phyloP scores from a whole-genome alignment of 64 coral and sea anemone species.

The Acropora yongei region DNA sequence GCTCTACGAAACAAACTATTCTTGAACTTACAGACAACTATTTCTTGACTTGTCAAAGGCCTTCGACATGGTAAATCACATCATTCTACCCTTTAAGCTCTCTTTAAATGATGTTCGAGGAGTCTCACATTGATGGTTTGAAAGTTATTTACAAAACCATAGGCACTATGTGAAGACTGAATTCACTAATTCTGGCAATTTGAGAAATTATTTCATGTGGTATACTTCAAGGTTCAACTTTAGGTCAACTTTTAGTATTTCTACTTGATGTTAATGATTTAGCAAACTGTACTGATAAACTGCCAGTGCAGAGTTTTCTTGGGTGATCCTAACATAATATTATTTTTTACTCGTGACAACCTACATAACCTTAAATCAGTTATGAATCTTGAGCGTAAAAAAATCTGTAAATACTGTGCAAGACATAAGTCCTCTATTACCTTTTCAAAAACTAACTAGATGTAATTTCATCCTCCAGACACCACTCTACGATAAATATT shows the following conservation, averaged over 20 bases:
- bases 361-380: not conserved
- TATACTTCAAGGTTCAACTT: not conserved
- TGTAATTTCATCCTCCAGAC: not conserved
- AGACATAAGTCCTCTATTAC: not conserved
- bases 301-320: not conserved
- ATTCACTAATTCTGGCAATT: not conserved
- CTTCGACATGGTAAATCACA: too few relatives aligned
- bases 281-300: not conserved
- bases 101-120: not conserved
- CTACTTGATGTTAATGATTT: not conserved
- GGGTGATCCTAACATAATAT: not conserved
- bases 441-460: slow-evolving; percentile 20
- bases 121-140: not conserved
- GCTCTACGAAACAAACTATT: too few relatives aligned
- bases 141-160: not conserved
- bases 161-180: not conserved
- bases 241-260: not conserved
- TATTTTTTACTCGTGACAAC: not conserved
- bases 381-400: slow-evolving; percentile 4
- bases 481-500: too few relatives aligned
- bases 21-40: too few relatives aligned
- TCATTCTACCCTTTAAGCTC: too few relatives aligned
- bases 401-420: slow-evolving; percentile 18
- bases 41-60: too few relatives aligned
- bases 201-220: not conserved